Conservation (phyloP, 2,113 vertebrate species). For the Cryptotis parvus region DNA sequence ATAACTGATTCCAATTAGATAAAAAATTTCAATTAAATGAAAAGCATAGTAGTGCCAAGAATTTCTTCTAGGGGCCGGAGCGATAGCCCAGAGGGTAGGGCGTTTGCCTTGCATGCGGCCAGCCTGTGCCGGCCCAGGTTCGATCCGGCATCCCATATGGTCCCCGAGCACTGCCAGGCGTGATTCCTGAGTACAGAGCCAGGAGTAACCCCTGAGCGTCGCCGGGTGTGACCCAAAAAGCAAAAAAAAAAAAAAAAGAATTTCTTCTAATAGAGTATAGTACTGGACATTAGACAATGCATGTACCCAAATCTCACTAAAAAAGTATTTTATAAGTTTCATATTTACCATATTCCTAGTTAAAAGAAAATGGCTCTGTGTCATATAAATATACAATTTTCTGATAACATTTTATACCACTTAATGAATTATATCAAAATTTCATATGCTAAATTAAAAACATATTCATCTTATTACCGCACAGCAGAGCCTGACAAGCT, state of each 20-base stretch:
- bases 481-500: too few species aligned
- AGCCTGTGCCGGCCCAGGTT: too few species aligned
- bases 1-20: conserved; percentile 50
- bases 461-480: not conserved
- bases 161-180: too few species aligned
- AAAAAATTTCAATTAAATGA: conserved; percentile 53
- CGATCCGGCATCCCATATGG: too few species aligned
- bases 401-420: conserved; percentile 5
- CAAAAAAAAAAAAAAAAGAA: too few species aligned
- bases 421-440: conserved; percentile 31
- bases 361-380: conserved; percentile 19
- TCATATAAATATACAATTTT: conserved; percentile 47
- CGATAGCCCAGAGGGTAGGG: too few species aligned
- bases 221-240: too few species aligned
- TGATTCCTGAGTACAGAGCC: too few species aligned
- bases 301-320: conserved; percentile 51
- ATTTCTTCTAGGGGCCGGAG: conserved; percentile 40
- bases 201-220: too few species aligned
- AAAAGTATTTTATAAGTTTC: conserved; percentile 43
- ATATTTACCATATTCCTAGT: conserved; percentile 39
- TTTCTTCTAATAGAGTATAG: not conserved
- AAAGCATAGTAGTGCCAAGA: conserved; percentile 48
- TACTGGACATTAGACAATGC: not conserved
- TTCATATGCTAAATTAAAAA: conserved; percentile 56
- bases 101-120: too few species aligned